These are phyloP conservation scores for Drosophila formosana DNA, from an alignment of 2,888 invertebrate genomes.

Conservation along the genomic window DNA sequence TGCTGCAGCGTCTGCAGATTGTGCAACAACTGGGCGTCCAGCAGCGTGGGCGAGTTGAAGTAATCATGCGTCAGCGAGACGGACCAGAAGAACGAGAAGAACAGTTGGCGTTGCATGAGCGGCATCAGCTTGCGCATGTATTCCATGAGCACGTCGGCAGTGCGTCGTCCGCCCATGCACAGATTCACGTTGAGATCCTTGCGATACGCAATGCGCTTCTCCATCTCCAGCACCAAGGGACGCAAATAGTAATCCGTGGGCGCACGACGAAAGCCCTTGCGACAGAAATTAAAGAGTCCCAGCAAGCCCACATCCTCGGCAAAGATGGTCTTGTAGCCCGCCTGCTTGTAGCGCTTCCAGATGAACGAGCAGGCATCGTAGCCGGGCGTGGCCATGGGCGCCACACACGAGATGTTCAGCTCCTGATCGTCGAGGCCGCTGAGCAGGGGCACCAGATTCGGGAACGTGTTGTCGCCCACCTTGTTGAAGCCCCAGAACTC, in stretches of 20 bases:
- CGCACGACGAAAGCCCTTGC: conserved; percentile 90
- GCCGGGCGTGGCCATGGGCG: conserved; percentile 85
- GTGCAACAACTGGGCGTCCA: conserved; percentile 87
- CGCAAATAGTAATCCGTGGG: conserved; percentile 95
- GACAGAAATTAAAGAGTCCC: conserved; percentile 92
- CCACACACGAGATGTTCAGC: conserved; percentile 88
- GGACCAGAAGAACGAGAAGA: conserved; percentile 94
- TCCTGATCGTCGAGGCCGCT: conserved; percentile 90
- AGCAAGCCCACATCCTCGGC: conserved; percentile 93
- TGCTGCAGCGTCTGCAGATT: conserved; percentile 85
- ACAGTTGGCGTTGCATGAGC: conserved; percentile 87
- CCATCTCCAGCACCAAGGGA: conserved; percentile 90
- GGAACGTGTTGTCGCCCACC: conserved; percentile 97
- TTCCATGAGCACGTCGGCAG: conserved; percentile 90
- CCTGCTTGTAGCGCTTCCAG: conserved; percentile 91
- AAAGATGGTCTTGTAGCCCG: conserved; percentile 91
- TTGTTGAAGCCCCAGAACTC: conserved; percentile 96
- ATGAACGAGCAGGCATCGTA: conserved; percentile 93
- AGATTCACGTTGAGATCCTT: conserved; percentile 72
- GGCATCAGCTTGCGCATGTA: conserved; percentile 89
- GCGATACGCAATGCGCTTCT: conserved; percentile 88
- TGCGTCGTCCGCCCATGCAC: conserved; percentile 86
- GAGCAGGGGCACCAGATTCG: conserved; percentile 93
- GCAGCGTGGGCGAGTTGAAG: conserved; percentile 91
- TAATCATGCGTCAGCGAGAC: conserved; percentile 93